phyloP scores from a whole-genome alignment of 1,140 invertebrate species.

The Subanguina moxae region DNA sequence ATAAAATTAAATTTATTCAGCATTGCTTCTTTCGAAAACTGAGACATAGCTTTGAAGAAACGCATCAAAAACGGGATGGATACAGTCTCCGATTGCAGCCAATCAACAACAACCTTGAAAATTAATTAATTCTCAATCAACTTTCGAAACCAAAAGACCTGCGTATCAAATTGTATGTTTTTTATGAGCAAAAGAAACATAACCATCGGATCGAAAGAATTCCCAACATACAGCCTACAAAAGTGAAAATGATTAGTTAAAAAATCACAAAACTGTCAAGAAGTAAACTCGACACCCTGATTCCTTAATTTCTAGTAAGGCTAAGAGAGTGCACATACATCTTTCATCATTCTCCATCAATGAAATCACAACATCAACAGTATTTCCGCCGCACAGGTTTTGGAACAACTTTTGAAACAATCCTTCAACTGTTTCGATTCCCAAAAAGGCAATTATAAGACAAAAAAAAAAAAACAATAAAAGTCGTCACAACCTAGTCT shows the following conservation, averaged over 20 bases:
- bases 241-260: too few species aligned
- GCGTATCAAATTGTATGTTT: slow-evolving; percentile 10
- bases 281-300: neutral
- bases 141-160: neutral
- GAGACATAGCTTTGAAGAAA: slow-evolving; percentile 5
- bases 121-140: neutral
- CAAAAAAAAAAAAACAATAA: too few species aligned
- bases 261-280: too few species aligned
- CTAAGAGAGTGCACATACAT: slow-evolving; percentile 5
- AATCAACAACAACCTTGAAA: slow-evolving; percentile 18
- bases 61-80: slow-evolving; percentile 6
- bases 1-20: neutral
- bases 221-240: too few species aligned
- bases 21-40: slow-evolving; percentile 8
- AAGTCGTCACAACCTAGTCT: too few species aligned
- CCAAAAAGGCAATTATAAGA: too few species aligned
- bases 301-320: neutral
- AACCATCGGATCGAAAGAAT: neutral
- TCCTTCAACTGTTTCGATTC: too few species aligned
- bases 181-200: slow-evolving; percentile 4
- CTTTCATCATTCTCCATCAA: slow-evolving; percentile 19
- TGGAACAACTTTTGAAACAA: too few species aligned
- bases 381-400: too few species aligned
- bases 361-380: slow-evolving; percentile 6
- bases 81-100: slow-evolving; percentile 17